phyloP scores from a whole-genome alignment of 1,140 invertebrate species.

The Thaumatotibia leucotreta region DNA sequence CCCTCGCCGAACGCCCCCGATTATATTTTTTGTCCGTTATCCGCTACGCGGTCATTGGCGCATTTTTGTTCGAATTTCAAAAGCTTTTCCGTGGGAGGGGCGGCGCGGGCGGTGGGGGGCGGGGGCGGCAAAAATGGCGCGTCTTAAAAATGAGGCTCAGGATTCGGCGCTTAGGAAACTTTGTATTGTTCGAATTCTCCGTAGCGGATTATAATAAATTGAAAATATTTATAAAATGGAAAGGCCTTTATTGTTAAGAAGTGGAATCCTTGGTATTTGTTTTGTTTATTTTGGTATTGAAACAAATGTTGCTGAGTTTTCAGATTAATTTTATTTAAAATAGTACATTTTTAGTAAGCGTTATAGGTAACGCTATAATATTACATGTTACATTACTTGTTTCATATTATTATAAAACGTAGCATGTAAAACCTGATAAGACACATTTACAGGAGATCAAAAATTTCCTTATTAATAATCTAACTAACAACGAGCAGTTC shows the following conservation, averaged over 20 bases:
- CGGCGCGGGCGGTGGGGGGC: conserved; percentile 53
- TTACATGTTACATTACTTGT: too few relatives aligned
- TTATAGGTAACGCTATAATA: too few relatives aligned
- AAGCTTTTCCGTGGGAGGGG: conserved; percentile 72
- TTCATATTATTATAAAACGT: too few relatives aligned
- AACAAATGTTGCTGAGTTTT: too few relatives aligned
- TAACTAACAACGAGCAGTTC: too few relatives aligned
- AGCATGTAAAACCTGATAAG: too few relatives aligned
- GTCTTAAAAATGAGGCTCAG: conserved; percentile 35
- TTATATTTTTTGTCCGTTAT: conserved; percentile 54
- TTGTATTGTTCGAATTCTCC: not conserved
- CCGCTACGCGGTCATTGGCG: conserved; percentile 44
- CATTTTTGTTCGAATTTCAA: conserved; percentile 66
- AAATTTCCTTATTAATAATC: too few relatives aligned
- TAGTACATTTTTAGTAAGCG: too few relatives aligned
- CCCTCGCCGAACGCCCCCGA: conserved; percentile 34
- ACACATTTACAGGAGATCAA: too few relatives aligned
- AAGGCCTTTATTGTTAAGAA: not conserved
- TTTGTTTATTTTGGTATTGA: not conserved
- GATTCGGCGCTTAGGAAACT: not conserved
- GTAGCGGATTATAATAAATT: not conserved
- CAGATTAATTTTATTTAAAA: too few relatives aligned
- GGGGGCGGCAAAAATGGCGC: conserved; percentile 32
- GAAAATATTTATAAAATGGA: not conserved
- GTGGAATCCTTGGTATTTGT: not conserved